Evolutionary conservation across 2,888 invertebrate genomes (phyloP).

Genomic region (Pristionchus entomophagus): DNA sequence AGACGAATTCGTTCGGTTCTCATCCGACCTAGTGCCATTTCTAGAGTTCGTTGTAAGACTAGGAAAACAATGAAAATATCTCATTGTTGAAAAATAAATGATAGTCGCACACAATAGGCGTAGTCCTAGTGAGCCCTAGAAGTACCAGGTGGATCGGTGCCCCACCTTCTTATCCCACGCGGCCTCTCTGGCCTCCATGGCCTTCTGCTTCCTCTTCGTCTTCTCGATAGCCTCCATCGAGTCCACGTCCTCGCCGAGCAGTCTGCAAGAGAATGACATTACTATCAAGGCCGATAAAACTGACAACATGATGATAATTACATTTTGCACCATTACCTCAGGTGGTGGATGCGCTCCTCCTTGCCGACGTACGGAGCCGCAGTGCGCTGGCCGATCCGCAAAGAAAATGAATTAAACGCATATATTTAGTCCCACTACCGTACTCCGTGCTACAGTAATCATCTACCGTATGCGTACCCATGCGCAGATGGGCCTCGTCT

Average conservation of each 20-base stretch:
- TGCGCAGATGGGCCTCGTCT: slow-evolving; percentile 64
- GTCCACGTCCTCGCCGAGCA: slow-evolving; percentile 66
- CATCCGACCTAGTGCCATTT: no score
- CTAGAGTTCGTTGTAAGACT: no score
- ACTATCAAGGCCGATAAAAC: neutral
- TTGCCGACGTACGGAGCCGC: slow-evolving; percentile 67
- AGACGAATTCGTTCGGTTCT: no score
- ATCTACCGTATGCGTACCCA: slow-evolving; percentile 64
- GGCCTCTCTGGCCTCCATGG: slow-evolving; percentile 46
- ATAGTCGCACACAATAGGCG: no score
- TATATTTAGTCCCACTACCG: no score
- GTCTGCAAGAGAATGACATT: slow-evolving; percentile 41
- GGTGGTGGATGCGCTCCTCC: slow-evolving; percentile 67
- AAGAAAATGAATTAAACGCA: no score
- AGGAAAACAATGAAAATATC: no score
- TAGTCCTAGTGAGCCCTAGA: no score
- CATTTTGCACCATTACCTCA: slow-evolving; percentile 42
- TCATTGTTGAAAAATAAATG: no score
- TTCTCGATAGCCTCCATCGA: slow-evolving; percentile 65
- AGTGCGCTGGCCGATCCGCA: slow-evolving; percentile 68
- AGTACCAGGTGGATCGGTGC: no score
- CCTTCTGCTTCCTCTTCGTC: slow-evolving; percentile 65
- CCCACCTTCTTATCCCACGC: slow-evolving; percentile 44
- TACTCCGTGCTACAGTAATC: no score
- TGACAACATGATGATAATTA: neutral